A percentile compares a stretch with the other conserved stretches of the same genome.
Evolutionary conservation across 2,797 vertebrate genomes (phyloP).

Genomic region (Sylvia borin): DNA sequence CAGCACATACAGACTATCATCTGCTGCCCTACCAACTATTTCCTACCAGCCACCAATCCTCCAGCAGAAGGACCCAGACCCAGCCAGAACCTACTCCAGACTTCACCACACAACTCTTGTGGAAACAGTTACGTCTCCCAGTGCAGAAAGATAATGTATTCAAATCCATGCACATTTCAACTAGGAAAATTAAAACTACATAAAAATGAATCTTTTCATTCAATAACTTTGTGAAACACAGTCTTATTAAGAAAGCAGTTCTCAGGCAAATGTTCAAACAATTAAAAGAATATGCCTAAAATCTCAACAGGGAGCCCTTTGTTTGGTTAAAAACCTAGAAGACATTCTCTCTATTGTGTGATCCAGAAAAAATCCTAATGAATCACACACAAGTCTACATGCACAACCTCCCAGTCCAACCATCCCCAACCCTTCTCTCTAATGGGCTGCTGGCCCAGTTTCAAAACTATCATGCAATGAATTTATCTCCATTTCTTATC

Average conservation of each 20-base stretch:
- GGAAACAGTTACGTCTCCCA: not conserved
- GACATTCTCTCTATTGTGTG: constrained; percentile 38
- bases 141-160: not conserved
- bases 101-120: rapidly evolving
- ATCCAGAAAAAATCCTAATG: constrained; percentile 59
- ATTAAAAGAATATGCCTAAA: not conserved
- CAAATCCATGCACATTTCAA: not conserved
- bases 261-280: not conserved
- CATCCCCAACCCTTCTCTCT: not conserved
- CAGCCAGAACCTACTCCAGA: not conserved
- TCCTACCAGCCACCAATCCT: not conserved
- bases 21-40: not conserved
- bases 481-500: not conserved
- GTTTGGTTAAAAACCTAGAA: constrained; percentile 46
- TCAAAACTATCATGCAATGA: not conserved
- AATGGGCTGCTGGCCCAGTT: not conserved
- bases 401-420: not conserved
- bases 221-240: not conserved
- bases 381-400: not conserved
- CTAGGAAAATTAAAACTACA: not conserved
- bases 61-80: not conserved
- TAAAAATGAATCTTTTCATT: constrained; percentile 1
- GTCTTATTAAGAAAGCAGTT: constrained; percentile 19
- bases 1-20: not conserved
- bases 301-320: constrained; percentile 71